These are phyloP conservation scores for Drosophila villosipedis DNA, from an alignment of 2,888 invertebrate species.

Conservation along the genomic window DNA sequence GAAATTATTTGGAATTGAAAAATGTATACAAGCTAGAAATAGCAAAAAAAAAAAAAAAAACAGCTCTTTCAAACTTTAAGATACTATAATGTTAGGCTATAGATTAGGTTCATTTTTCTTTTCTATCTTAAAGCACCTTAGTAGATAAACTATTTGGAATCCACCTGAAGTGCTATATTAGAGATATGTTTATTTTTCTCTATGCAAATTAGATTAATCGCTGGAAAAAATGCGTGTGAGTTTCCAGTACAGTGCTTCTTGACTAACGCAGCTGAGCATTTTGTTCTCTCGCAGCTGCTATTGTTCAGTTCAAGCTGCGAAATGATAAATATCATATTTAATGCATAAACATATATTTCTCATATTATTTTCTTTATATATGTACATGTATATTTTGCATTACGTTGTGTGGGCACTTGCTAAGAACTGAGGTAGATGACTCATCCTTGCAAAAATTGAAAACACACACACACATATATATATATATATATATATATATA, in stretches of 20 bases:
- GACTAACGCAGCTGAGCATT: constrained; percentile 20
- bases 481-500: too few species aligned
- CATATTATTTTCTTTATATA: neutral
- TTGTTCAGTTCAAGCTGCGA: constrained; percentile 1
- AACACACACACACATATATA: neutral
- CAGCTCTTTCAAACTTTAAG: too few species aligned
- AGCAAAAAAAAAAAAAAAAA: neutral
- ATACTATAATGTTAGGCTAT: neutral
- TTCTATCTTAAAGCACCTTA: neutral
- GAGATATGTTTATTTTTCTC: neutral
- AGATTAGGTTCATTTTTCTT: neutral
- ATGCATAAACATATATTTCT: neutral
- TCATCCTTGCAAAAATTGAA: constrained; percentile 25
- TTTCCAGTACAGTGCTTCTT: constrained; percentile 11
- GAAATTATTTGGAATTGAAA: neutral
- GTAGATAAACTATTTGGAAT: neutral
- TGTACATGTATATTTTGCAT: constrained; percentile 43
- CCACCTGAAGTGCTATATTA: neutral
- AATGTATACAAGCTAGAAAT: neutral
- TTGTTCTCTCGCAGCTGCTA: constrained; percentile 46
- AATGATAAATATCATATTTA: constrained; percentile 10
- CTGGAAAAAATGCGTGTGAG: neutral
- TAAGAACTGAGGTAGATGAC: constrained; percentile 36
- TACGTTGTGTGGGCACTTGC: constrained; percentile 37
- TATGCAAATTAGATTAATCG: neutral